Evolutionary conservation across 2,888 invertebrate species (phyloP), one percentile per base, ranked within the genome.

Genomic region (Drosophila paramelanica): DNA sequence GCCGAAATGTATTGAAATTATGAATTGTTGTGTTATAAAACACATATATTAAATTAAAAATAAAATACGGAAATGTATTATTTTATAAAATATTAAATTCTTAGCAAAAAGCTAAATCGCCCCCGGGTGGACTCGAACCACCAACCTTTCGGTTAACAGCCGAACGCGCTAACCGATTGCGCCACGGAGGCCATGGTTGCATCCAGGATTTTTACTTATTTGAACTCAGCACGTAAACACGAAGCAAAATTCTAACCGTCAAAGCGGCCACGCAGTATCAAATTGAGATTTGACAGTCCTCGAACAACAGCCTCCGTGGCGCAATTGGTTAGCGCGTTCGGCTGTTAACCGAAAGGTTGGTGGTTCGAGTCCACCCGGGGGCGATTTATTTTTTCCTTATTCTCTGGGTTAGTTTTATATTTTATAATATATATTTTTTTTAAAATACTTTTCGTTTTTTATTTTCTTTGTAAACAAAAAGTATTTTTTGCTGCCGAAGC

Each of bases 101-200:
- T 7, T 7, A 27, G 7, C 10, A 23, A 65, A 76, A 75, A 47
- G 17, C 2, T 14, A 0, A 0, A 0, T 11, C 96, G 96, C 96
- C 96, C 96, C 97, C 96, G 96, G 97, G 97, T 97, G 97, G 97
- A 95, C 96, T 97, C 95, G 97, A 97, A 97, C 97, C 97, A 97
- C 97, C 97, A 97, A 97, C 97, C 97, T 97, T 97, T 97, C 97
- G 97, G 97, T 97, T 97, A 97, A 97, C 97, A 97, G 97, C 97
- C 97, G 97, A 97, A 97, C 97, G 97, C 97, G 97, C 97, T 97
- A 97, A 94, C 97, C 97, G 91, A 96, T 97, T 97, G 97, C 97
- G 97, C 97, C 97, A 97, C 97, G 96, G 91, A 92, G 92, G 92
- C 92, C 39, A 31, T 31, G 31, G 13, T 8, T 66, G 56, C 0